Evolutionary conservation across 2,113 vertebrate genomes (phyloP).

Genomic region (Chunga burmeisteri): DNA sequence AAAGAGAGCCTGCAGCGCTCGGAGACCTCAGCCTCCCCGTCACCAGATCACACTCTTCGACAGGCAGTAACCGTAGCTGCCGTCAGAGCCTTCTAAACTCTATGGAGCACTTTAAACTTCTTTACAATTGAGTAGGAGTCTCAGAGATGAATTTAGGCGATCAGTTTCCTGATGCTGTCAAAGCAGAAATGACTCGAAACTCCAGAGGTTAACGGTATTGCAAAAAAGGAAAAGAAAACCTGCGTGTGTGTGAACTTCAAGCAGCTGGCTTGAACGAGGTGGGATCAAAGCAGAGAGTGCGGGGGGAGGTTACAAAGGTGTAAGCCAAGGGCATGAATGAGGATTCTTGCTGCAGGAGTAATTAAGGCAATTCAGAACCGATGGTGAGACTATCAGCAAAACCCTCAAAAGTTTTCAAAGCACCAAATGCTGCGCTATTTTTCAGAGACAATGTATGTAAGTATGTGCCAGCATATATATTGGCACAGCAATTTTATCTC

Average conservation of each 20-base stretch:
- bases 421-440: not conserved
- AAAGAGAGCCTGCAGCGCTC: not conserved
- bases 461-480: too few relatives aligned
- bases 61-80: not conserved
- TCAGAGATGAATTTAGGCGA: not conserved
- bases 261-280: not conserved
- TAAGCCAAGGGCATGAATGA: not conserved
- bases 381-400: not conserved
- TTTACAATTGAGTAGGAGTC: not conserved
- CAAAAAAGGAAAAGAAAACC: not conserved
- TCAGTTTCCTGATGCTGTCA: not conserved
- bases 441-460: not conserved
- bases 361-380: not conserved
- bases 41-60: not conserved
- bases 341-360: not conserved
- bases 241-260: not conserved
- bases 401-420: not conserved
- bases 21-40: not conserved
- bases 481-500: not conserved
- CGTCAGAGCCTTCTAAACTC: not conserved
- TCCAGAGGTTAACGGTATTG: not conserved
- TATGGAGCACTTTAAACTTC: not conserved
- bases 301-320: not conserved
- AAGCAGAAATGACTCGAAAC: not conserved
- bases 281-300: not conserved